Conservation (phyloP, 2,888 invertebrate species). For the Papilio protenor region DNA sequence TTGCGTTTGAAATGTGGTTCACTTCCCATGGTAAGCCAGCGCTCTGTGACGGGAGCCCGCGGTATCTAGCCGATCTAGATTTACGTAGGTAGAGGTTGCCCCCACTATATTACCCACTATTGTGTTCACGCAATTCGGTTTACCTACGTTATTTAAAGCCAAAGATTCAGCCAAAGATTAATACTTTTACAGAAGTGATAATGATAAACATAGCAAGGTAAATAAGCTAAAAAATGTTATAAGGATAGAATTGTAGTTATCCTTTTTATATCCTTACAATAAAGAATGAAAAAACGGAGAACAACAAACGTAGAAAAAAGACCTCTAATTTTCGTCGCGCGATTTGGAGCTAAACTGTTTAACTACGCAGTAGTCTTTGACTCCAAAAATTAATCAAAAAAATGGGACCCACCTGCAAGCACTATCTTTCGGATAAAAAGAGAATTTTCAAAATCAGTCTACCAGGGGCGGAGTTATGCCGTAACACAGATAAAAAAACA, state of each 20-base stretch:
- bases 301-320: background rate
- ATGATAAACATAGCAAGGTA: background rate
- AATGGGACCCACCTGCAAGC: too few relatives aligned
- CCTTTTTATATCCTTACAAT: too few relatives aligned
- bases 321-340: too few relatives aligned
- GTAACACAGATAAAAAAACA: too few relatives aligned
- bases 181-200: background rate
- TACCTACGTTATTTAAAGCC: background rate
- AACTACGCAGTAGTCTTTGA: too few relatives aligned
- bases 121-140: background rate
- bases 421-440: too few relatives aligned
- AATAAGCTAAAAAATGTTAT: background rate
- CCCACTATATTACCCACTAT: constrained; percentile 24
- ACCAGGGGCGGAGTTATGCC: too few relatives aligned
- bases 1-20: constrained; percentile 61
- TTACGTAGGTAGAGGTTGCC: constrained; percentile 54
- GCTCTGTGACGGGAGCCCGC: constrained; percentile 75
- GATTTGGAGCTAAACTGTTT: too few relatives aligned
- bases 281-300: too few relatives aligned
- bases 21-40: constrained; percentile 68
- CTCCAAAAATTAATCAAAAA: too few relatives aligned
- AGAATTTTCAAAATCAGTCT: too few relatives aligned
- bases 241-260: too few relatives aligned
- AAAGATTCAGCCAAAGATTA: background rate
- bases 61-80: constrained; percentile 56